Conservation (phyloP, 2,113 vertebrate species). For the Paedocypris sp. region DNA sequence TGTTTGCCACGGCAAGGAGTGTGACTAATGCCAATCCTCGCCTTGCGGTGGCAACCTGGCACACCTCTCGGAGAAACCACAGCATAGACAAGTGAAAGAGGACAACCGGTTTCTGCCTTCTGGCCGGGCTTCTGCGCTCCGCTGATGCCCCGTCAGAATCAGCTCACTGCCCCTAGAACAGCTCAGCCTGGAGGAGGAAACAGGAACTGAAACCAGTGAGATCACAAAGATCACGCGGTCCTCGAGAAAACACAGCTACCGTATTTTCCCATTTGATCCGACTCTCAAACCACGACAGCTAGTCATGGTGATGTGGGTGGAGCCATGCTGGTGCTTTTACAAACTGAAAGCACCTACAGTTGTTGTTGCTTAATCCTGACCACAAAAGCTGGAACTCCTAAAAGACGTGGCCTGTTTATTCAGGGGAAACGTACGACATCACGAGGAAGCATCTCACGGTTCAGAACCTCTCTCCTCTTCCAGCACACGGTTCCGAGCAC, state of each 20-base stretch:
- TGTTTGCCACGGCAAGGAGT: constrained; percentile 28
- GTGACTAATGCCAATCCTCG: not conserved
- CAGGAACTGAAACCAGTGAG: constrained; percentile 13
- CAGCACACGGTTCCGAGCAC: constrained; percentile 23
- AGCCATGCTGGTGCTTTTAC: too few relatives aligned
- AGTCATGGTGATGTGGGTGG: too few relatives aligned
- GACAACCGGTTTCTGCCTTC: constrained; percentile 38
- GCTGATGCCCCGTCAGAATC: constrained; percentile 33
- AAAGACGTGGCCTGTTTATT: too few relatives aligned
- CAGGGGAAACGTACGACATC: not conserved
- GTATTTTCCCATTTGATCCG: not conserved
- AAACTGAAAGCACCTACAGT: too few relatives aligned
- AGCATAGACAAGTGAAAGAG: not conserved
- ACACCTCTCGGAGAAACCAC: constrained; percentile 26
- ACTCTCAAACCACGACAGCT: too few relatives aligned
- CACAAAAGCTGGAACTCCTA: too few relatives aligned
- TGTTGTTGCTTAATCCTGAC: too few relatives aligned
- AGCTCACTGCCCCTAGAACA: not conserved
- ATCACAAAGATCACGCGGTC: too few relatives aligned
- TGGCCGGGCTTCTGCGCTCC: constrained; percentile 43
- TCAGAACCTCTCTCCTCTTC: constrained; percentile 35
- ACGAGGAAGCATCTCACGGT: not conserved
- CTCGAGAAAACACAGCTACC: too few relatives aligned
- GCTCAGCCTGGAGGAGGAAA: constrained; percentile 5
- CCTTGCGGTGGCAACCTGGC: constrained; percentile 39